Base-by-base conservation (phyloP, 23 tunicate species). In the Styela plicata region DNA sequence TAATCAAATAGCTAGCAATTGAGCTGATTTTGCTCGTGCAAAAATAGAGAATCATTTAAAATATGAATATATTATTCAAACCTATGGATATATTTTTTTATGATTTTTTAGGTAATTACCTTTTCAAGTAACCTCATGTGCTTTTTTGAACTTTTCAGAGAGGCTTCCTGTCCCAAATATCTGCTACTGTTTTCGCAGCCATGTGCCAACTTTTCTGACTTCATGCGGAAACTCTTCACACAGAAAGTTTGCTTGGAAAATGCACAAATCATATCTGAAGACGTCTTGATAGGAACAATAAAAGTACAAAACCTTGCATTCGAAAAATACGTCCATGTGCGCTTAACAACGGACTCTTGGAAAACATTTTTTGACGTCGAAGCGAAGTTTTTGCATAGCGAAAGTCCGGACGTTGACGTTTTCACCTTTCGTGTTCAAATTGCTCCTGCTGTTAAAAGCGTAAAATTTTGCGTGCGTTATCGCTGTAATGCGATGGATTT, bases 321-420 rank as follows among this genome's bases (percentile, higher is more conserved):
- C 34, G 29, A 31, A 62, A 83, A 83, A 74, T 10, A 74, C 68
- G 87, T 83, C 31, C 69, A 33, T 81, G 70, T 74, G 2, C 87
- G 87, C 32, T 33, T 74, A n/a, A 83, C 87, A 1, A 35, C 62
- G 31, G 87, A 83, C 87, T 63, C 69, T 2, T 83, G 87, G 87
- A 74, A 74, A 33, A 57, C 71, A 10, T 74, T 57, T 63, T 10
- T 13, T 20, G 80, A 83, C 52, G 25, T 74, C 31, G 66, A 22
- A 53, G 87, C 82, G 2, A 74, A 74, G 37, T 83, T 83, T 31
- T 63, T 31, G 0, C 80, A 62, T 53, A 29, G 69, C 18, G 87
- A 83, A 57, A 53, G 29, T 57, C 70, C 69, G 5, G 61, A 83
- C 33, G 28, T 83, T 22, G 87, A 83, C 73, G 69, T 83, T 2